A percentile compares a stretch with the other conserved stretches of the same genome.
phyloP scores from a whole-genome alignment of 2,797 vertebrate species.

The Silurus aristotelis region DNA sequence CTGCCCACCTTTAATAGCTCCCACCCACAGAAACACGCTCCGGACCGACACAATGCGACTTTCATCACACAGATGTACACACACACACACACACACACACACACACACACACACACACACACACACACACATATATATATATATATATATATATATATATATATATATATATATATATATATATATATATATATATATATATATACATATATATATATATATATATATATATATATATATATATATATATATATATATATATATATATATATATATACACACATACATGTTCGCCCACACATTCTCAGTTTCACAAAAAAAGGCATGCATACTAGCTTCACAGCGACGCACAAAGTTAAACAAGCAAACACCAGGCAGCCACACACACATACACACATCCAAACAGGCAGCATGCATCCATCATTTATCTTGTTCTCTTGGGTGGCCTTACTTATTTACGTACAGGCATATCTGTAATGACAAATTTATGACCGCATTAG shows the following conservation, averaged over 20 bases:
- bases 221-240: too few species aligned
- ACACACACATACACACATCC: conserved; percentile 24
- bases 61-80: conserved; percentile 9
- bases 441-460: neutral
- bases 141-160: neutral
- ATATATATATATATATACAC: too few species aligned
- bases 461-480: neutral
- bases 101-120: neutral
- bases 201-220: too few species aligned
- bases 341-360: neutral
- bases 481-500: conserved; percentile 25
- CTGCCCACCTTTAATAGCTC: conserved; percentile 40
- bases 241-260: neutral
- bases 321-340: neutral
- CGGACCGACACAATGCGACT: neutral
- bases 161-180: neutral
- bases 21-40: conserved; percentile 3
- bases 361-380: neutral
- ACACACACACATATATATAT: neutral
- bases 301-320: neutral
- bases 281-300: neutral
- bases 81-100: neutral
- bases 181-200: too few species aligned
- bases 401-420: neutral
- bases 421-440: neutral